These are phyloP conservation scores for Tridacna gigas DNA, from an alignment of 2,888 invertebrate genomes.

Conservation along the genomic window DNA sequence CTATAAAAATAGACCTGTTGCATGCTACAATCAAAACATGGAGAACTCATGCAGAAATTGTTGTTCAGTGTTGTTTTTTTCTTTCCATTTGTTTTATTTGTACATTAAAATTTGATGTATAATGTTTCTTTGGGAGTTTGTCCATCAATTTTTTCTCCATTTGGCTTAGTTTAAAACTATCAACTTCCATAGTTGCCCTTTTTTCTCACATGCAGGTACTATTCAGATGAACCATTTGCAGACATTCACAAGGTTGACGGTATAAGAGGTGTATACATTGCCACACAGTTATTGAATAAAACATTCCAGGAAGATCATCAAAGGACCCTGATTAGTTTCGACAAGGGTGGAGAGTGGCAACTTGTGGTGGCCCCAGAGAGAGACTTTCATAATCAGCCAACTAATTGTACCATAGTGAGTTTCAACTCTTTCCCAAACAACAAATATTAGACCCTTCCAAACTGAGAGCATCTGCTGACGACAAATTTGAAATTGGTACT, in stretches of 20 bases:
- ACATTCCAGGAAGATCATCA: conserved; percentile 90
- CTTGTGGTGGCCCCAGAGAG: conserved; percentile 90
- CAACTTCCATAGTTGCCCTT: not conserved
- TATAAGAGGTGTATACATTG: conserved; percentile 94
- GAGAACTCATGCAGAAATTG: too few relatives aligned
- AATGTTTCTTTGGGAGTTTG: too few relatives aligned
- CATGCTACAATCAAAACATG: too few relatives aligned
- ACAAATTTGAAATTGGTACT: not conserved
- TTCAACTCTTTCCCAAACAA: not conserved
- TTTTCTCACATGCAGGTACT: conserved; percentile 14
- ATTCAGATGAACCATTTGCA: conserved; percentile 88
- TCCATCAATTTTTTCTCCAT: not conserved
- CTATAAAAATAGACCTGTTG: too few relatives aligned
- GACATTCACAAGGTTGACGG: conserved; percentile 95
- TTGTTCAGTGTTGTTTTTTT: too few relatives aligned
- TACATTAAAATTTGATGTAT: too few relatives aligned
- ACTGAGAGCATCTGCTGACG: not conserved
- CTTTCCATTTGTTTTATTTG: too few relatives aligned
- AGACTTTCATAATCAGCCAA: conserved; percentile 89
- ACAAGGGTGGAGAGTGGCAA: conserved; percentile 94
- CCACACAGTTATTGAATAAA: conserved; percentile 88
- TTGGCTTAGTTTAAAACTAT: not conserved
- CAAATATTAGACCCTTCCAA: not conserved
- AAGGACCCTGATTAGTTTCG: conserved; percentile 92
- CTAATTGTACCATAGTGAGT: conserved; percentile 88